Conservation (phyloP, 2,888 invertebrate species). For the Tortricodes alternella region DNA sequence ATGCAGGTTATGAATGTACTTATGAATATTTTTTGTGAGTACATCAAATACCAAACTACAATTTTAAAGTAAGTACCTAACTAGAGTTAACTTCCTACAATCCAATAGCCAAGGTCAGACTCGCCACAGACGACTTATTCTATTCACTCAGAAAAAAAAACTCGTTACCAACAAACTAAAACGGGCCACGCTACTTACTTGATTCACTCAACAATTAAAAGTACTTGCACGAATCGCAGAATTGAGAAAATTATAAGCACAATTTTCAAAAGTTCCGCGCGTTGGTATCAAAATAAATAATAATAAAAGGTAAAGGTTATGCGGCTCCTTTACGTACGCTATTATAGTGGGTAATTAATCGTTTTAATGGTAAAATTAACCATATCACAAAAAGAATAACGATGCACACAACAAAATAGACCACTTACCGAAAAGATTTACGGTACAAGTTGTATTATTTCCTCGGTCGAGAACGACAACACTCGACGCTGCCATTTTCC, state of each 20-base stretch:
- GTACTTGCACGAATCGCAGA: slow-evolving; percentile 15
- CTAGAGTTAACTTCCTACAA: slow-evolving; percentile 82
- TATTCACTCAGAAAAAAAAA: slow-evolving; percentile 74
- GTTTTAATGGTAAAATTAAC: slow-evolving; percentile 16
- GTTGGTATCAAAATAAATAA: slow-evolving; percentile 54
- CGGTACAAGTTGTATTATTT: slow-evolving; percentile 97
- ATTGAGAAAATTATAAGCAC: slow-evolving; percentile 37
- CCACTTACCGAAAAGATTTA: slow-evolving; percentile 96
- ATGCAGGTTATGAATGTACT: slow-evolving; percentile 53
- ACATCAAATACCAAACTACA: slow-evolving; percentile 81
- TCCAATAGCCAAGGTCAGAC: slow-evolving; percentile 80
- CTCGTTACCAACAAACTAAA: slow-evolving; percentile 61
- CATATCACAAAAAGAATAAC: slow-evolving; percentile 20
- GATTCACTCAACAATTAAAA: slow-evolving; percentile 21
- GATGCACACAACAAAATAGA: slow-evolving; percentile 35
- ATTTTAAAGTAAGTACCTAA: slow-evolving; percentile 76
- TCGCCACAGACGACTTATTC: slow-evolving; percentile 74
- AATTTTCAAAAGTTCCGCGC: slow-evolving; percentile 75
- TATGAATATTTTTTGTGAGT: slow-evolving; percentile 77
- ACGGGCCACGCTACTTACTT: slow-evolving; percentile 39
- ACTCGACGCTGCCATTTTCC: slow-evolving; percentile 92
- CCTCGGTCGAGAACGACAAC: slow-evolving; percentile 97
- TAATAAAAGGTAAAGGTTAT: slow-evolving; percentile 66
- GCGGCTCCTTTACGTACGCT: slow-evolving; percentile 41
- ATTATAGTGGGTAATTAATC: slow-evolving; percentile 11